phyloP scores from a whole-genome alignment of 2,888 invertebrate genomes.

The Watsonalla binaria region DNA sequence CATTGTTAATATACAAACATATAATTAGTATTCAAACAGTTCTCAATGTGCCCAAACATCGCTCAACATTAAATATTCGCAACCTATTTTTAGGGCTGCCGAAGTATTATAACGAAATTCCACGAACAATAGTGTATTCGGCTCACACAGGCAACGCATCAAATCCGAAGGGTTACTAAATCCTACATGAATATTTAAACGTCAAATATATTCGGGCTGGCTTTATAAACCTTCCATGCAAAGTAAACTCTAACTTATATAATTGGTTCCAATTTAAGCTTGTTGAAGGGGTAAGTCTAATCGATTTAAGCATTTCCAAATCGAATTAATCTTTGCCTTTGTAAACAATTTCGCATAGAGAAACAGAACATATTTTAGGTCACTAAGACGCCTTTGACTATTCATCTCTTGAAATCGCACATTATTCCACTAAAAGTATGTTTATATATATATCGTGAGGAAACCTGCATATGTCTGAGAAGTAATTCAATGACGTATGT shows the following conservation, averaged over 20 bases:
- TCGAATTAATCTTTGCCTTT: neutral
- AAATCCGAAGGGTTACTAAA: neutral
- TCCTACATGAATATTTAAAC: neutral
- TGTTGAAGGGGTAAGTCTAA: neutral
- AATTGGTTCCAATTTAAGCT: neutral
- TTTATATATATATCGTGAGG: too few species aligned
- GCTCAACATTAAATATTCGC: neutral
- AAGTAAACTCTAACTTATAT: neutral
- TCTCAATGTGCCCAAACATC: neutral
- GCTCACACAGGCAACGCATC: neutral
- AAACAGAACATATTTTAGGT: too few species aligned
- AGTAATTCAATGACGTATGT: too few species aligned
- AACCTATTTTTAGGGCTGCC: neutral
- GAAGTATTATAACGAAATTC: neutral
- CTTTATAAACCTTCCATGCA: neutral
- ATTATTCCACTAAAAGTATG: too few species aligned
- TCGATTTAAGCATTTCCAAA: neutral
- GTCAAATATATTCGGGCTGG: neutral
- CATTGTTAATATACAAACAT: too few species aligned
- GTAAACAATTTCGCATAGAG: too few species aligned
- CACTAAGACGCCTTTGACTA: too few species aligned
- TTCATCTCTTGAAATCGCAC: too few species aligned
- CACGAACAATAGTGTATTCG: neutral
- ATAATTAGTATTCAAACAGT: neutral
- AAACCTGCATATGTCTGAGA: too few species aligned